Evolutionary conservation across 2,113 vertebrate genomes (phyloP).

Genomic region (Bucco capensis): DNA sequence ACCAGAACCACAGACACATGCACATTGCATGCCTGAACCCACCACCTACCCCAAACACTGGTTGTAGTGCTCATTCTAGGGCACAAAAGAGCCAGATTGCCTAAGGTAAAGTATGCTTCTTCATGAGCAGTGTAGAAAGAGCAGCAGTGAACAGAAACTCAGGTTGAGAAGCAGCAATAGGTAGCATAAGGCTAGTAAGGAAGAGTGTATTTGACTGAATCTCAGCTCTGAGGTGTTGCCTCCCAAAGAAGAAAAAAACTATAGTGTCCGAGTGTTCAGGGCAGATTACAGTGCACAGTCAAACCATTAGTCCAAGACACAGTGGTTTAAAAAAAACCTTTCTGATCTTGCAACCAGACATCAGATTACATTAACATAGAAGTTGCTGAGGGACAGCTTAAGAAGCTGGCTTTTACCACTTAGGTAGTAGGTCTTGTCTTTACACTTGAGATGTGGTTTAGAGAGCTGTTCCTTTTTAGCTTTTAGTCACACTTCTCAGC

Average conservation of each 20-base stretch:
- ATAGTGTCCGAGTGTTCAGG: background rate
- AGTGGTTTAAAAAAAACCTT: background rate
- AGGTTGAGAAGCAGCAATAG: background rate
- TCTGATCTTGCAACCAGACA: background rate
- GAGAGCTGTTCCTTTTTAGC: background rate
- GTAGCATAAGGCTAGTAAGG: background rate
- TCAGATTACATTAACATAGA: background rate
- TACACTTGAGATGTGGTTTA: background rate
- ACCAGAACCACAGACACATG: background rate
- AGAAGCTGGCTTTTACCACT: background rate
- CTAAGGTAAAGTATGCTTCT: background rate
- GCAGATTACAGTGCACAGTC: background rate
- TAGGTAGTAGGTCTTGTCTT: slow-evolving; percentile 4
- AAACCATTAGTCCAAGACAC: background rate
- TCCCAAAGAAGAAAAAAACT: background rate
- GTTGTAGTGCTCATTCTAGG: background rate
- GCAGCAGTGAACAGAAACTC: background rate
- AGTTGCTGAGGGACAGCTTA: background rate
- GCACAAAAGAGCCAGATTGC: background rate
- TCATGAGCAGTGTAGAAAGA: background rate
- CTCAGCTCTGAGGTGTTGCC: background rate
- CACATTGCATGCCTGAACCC: accelerated
- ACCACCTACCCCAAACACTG: background rate
- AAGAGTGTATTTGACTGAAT: background rate
- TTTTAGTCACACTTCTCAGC: background rate